These are phyloP conservation scores for Hydrozoanthus gracilis DNA, from an alignment of 92 coral and sea anemone genomes.

Conservation along the genomic window DNA sequence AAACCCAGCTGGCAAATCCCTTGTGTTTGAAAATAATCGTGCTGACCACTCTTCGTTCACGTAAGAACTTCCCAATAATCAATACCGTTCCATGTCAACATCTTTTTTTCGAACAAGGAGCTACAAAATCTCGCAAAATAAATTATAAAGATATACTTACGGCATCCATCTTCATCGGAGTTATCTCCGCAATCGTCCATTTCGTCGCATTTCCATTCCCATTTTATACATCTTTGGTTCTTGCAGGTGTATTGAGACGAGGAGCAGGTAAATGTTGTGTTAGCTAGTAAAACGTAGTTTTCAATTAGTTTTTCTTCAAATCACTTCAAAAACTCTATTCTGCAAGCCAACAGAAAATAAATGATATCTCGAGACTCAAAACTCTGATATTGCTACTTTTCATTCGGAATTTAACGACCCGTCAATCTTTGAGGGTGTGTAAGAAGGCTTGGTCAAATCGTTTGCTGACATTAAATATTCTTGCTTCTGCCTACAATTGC, in stretches of 20 bases:
- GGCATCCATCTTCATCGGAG: slow-evolving; percentile 38
- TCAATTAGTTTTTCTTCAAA: not conserved
- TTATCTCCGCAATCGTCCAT: slow-evolving; percentile 49
- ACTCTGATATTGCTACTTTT: not conserved
- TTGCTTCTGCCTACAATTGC: slow-evolving; percentile 3
- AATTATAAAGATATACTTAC: slow-evolving; percentile 7
- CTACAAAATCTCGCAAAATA: not conserved
- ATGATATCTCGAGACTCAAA: not conserved
- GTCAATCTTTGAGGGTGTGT: slow-evolving; percentile 39
- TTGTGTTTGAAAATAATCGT: not conserved
- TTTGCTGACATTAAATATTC: slow-evolving; percentile 10
- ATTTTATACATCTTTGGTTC: slow-evolving; percentile 24
- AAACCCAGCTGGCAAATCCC: not conserved
- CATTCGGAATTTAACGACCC: not conserved
- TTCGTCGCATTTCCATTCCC: slow-evolving; percentile 42
- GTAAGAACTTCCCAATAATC: not conserved
- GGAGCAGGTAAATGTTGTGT: slow-evolving; percentile 11
- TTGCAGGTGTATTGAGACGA: slow-evolving; percentile 39
- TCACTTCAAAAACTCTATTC: not conserved
- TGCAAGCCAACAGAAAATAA: not conserved
- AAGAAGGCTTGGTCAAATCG: slow-evolving; percentile 13
- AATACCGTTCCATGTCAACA: not conserved
- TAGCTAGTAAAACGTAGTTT: not conserved
- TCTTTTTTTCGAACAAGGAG: not conserved
- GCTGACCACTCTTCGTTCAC: not conserved